These are phyloP conservation scores for Drosophila virilis DNA, from an alignment of 1,140 invertebrate species.

Conservation along the genomic window DNA sequence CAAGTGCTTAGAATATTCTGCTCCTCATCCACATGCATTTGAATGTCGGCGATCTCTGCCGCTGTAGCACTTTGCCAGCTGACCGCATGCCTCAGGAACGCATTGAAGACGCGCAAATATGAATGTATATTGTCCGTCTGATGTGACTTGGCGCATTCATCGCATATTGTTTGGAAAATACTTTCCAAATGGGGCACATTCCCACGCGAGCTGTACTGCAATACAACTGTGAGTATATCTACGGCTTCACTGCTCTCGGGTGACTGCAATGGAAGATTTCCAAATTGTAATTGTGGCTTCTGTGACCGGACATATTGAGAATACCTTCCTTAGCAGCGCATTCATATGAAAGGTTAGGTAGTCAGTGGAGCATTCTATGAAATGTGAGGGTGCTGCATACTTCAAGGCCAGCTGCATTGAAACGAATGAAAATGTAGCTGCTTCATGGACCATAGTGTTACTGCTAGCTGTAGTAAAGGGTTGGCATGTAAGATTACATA, in stretches of 20 bases:
- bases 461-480: constrained; percentile 50
- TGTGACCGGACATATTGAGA: constrained; percentile 24
- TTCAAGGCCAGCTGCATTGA: constrained; percentile 84
- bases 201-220: constrained; percentile 85
- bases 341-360: constrained; percentile 86
- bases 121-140: constrained; percentile 67
- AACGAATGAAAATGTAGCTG: constrained; percentile 82
- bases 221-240: constrained; percentile 85
- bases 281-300: background rate
- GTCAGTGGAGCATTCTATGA: constrained; percentile 85
- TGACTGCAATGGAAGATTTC: constrained; percentile 30
- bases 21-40: constrained; percentile 69
- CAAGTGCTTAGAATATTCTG: constrained; percentile 43
- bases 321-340: constrained; percentile 84
- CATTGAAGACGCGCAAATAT: constrained; percentile 77
- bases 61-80: constrained; percentile 54
- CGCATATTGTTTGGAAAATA: constrained; percentile 85
- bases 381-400: constrained; percentile 79
- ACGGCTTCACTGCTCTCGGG: constrained; percentile 85
- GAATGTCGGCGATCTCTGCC: constrained; percentile 37
- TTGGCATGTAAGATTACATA: background rate
- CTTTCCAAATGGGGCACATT: constrained; percentile 85
- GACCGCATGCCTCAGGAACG: constrained; percentile 63
- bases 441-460: constrained; percentile 70
- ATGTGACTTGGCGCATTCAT: constrained; percentile 68